phyloP scores from a whole-genome alignment of 2,888 invertebrate genomes.

The Lottia gigantea region DNA sequence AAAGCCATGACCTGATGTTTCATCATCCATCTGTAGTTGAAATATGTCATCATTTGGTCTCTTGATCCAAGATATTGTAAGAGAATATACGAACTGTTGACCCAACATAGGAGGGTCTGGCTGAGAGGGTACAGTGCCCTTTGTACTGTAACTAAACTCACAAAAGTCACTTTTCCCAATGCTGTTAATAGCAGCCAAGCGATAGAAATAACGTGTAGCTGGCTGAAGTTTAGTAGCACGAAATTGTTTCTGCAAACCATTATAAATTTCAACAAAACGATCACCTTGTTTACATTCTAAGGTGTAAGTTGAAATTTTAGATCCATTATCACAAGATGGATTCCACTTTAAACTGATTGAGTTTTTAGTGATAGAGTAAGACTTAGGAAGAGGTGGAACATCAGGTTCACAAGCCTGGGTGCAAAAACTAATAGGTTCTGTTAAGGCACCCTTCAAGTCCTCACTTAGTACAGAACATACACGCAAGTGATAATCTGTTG shows the following conservation, averaged over 20 bases:
- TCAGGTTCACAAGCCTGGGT: slow-evolving; percentile 87
- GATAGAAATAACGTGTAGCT: slow-evolving; percentile 84
- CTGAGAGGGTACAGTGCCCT: slow-evolving; percentile 82
- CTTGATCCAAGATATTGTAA: slow-evolving; percentile 81
- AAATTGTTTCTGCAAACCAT: slow-evolving; percentile 81
- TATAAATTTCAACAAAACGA: slow-evolving; percentile 79
- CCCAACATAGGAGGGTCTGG: slow-evolving; percentile 81
- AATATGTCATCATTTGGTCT: slow-evolving; percentile 84
- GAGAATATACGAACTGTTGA: slow-evolving; percentile 74
- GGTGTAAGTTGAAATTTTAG: slow-evolving; percentile 80
- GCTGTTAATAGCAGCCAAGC: slow-evolving; percentile 85
- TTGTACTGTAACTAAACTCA: slow-evolving; percentile 74
- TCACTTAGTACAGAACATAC: slow-evolving; percentile 78
- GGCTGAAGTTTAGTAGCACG: slow-evolving; percentile 81
- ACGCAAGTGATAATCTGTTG: slow-evolving; percentile 87
- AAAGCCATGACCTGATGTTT: slow-evolving; percentile 80
- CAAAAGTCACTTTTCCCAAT: slow-evolving; percentile 75
- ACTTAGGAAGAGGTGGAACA: slow-evolving; percentile 76
- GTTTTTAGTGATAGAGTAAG: slow-evolving; percentile 79
- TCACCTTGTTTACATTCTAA: slow-evolving; percentile 74
- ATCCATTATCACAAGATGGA: slow-evolving; percentile 81
- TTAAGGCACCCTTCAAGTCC: slow-evolving; percentile 79
- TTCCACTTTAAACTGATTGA: slow-evolving; percentile 70
- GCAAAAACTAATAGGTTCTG: slow-evolving; percentile 82
- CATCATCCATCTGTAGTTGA: slow-evolving; percentile 83